Conservation (phyloP, 2,888 invertebrate genomes). For the Trachelus iudaicus region DNA sequence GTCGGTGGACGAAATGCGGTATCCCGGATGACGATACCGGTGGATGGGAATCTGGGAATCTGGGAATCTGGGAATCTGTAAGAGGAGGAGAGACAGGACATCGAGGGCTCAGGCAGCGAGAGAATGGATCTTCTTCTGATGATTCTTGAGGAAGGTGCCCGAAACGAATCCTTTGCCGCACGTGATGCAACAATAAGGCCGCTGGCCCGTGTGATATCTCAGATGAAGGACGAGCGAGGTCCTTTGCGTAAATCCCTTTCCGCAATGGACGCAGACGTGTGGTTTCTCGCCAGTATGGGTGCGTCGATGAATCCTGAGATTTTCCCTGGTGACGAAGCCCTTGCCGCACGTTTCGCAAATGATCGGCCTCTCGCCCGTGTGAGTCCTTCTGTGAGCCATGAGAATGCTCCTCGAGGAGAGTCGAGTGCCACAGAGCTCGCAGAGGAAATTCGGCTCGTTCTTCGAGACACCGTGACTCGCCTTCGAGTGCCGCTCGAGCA, state of each 20-base stretch:
- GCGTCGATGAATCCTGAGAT: conserved; percentile 49
- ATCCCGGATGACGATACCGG: not conserved
- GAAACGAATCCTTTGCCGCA: conserved; percentile 57
- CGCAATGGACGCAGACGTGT: conserved; percentile 54
- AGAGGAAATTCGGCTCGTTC: conserved; percentile 37
- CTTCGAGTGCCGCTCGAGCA: conserved; percentile 43
- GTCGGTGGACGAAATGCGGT: too few species aligned
- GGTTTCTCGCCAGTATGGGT: conserved; percentile 57
- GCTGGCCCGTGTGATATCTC: conserved; percentile 54
- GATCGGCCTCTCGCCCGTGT: conserved; percentile 43
- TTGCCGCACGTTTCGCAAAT: conserved; percentile 50
- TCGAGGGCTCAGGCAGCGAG: not conserved
- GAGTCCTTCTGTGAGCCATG: conserved; percentile 41
- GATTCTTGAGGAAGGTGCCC: conserved; percentile 49
- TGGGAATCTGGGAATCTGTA: too few species aligned
- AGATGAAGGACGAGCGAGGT: conserved; percentile 54
- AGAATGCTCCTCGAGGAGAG: conserved; percentile 45
- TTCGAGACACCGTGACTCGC: conserved; percentile 41
- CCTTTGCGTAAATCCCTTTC: conserved; percentile 56
- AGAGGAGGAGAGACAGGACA: not conserved
- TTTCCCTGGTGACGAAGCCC: conserved; percentile 45
- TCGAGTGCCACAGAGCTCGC: conserved; percentile 51
- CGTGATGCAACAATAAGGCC: conserved; percentile 50
- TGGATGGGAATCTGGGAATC: not conserved
- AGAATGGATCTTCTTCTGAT: conserved; percentile 44